Conservation (phyloP, 2,888 invertebrate genomes). For the Scaptomyza parva region DNA sequence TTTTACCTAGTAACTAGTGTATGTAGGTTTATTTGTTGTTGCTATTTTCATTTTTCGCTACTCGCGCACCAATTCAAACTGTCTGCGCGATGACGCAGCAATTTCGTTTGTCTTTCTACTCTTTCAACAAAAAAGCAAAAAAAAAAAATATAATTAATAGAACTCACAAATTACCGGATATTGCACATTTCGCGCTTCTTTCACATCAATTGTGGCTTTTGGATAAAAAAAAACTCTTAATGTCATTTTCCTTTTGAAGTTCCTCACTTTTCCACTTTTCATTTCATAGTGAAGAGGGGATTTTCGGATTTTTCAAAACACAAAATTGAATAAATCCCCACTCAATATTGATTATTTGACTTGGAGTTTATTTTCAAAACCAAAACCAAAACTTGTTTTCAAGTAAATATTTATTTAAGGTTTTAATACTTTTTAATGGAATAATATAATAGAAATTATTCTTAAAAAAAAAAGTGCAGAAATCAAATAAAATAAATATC, state of each 20-base stretch:
- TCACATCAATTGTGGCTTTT: constrained; percentile 34
- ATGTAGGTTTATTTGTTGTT: no score
- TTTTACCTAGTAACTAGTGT: background rate
- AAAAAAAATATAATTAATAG: background rate
- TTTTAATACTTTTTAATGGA: no score
- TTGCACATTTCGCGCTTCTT: constrained; percentile 62
- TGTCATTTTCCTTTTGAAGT: constrained; percentile 31
- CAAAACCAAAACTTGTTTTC: no score
- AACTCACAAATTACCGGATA: constrained; percentile 63
- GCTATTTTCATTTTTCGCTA: constrained; percentile 20
- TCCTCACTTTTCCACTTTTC: constrained; percentile 23
- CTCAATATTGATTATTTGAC: background rate
- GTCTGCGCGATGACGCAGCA: constrained; percentile 43
- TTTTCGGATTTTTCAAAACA: no score
- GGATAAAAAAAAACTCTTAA: constrained; percentile 20
- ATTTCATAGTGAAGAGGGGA: no score
- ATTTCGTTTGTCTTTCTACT: constrained; percentile 45
- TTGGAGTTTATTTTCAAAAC: no score
- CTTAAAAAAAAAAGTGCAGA: constrained; percentile 9
- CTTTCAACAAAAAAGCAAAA: background rate
- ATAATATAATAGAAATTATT: no score
- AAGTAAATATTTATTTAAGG: no score
- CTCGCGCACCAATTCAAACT: constrained; percentile 38
- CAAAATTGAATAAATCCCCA: no score
- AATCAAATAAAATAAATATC: constrained; percentile 3